Base-by-base conservation (phyloP, 2,797 vertebrate genomes). In the Natrix natrix region DNA sequence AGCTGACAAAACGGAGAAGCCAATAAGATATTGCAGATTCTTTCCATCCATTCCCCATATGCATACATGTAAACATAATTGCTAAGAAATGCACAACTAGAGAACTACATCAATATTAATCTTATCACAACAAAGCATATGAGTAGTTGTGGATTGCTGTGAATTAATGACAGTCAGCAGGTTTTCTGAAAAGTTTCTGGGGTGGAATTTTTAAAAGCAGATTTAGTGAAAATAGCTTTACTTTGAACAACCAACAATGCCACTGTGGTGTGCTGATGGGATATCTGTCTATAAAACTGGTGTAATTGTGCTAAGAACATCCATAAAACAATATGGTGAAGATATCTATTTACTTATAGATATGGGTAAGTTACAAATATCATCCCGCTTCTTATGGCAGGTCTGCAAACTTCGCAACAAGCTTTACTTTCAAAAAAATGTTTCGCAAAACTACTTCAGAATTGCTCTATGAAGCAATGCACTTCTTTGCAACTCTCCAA, bases 1-100 rank as follows among this genome's bases (percentile, higher is more conserved):
- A 96, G 95, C 95, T 97, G 98, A 98, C 97, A 97, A 69, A 28
- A 93, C 93, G 78, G 86, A 93, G 93, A 94, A 97, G 94, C 95
- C 94, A 94, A n/a, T n/a, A 93, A 97, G 92, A 92, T 86, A 92
- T 78, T 87, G 94, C 92, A 87, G 91, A 32, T 86, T 93, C 94
- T 93, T 95, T 94, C 78, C 56, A 92, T 74, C 87, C 48, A 16
- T 95, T 90, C 95, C n/a, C 86, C 69, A 7, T 0, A 1, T 90
- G 89, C 87, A 87, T 93, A 94, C 93, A 92, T 94, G 60, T 1
- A 93, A 57, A 94, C 93, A 87, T 95, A 97, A 96, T 91, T 95
- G 91, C 93, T 92, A 87, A 92, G 93, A 87, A 59, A 95, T 92
- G 26, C 61, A 48, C 69, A 1, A 0, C 86, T 92, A 90, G 4